phyloP scores from a whole-genome alignment of 2,797 vertebrate species.

The Sparidentex hasta region DNA sequence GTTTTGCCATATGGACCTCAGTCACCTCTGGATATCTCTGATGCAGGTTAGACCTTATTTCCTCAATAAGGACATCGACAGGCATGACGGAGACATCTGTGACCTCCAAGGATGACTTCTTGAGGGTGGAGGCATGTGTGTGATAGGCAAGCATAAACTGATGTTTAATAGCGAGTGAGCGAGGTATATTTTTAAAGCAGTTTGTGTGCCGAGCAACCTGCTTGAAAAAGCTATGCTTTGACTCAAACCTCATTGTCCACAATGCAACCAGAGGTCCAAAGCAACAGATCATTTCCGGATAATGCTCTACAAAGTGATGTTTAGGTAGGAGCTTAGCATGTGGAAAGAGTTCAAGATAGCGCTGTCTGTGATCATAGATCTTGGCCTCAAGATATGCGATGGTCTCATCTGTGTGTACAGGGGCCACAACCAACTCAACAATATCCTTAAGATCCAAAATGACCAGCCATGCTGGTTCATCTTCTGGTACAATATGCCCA shows the following conservation, averaged over 20 bases:
- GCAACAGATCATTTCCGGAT: slow-evolving; percentile 18
- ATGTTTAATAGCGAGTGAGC: too few species aligned
- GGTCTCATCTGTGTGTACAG: slow-evolving; percentile 33
- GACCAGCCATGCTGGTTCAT: slow-evolving; percentile 42
- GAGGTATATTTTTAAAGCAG: slow-evolving; percentile 39
- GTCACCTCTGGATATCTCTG: slow-evolving; percentile 40
- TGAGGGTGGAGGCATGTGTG: too few species aligned
- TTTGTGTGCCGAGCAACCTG: slow-evolving; percentile 31
- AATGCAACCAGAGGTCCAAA: slow-evolving; percentile 28
- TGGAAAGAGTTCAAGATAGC: slow-evolving; percentile 39
- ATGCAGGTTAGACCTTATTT: slow-evolving; percentile 1
- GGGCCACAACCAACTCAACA: slow-evolving; percentile 39
- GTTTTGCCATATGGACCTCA: slow-evolving; percentile 48
- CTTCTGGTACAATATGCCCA: slow-evolving; percentile 22
- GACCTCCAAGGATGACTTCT: too few species aligned
- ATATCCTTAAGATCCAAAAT: slow-evolving; percentile 47
- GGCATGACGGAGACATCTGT: not conserved
- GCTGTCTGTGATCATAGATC: slow-evolving; percentile 37
- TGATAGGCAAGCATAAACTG: too few species aligned
- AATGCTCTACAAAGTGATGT: slow-evolving; percentile 49
- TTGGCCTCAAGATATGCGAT: slow-evolving; percentile 32
- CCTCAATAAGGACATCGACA: slow-evolving; percentile 51
- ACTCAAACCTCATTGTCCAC: slow-evolving; percentile 43
- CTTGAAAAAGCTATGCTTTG: slow-evolving; percentile 47
- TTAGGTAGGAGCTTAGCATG: slow-evolving; percentile 34